Evolutionary conservation across 2,888 invertebrate genomes (phyloP), one percentile per base, ranked within the genome.

Genomic region (Mimas tiliae): DNA sequence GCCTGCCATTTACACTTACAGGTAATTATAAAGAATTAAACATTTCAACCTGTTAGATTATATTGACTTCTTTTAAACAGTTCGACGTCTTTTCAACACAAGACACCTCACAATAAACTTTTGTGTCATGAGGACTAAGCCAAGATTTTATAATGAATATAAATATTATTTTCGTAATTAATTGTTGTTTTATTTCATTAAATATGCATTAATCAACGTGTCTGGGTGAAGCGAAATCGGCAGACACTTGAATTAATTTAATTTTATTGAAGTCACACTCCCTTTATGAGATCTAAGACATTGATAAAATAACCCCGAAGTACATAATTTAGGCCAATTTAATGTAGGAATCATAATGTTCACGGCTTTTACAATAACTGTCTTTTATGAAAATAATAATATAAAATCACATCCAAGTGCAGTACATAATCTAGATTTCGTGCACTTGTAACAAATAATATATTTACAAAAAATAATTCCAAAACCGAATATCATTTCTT

Each of bases 361-460:
- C 11, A 19, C 50, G 16, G 50, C 19, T 19, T 19, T 67, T 0
- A 74, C 72, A 69, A 71, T 68, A 80, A 83, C 76, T 86, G 88
- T 89, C 87, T 89, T 90, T 89, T 85, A 80, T 74, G 81, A 78
- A 85, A 81, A 80, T 76, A 73, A 80, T 76, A 73, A 74, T 78
- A 81, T 79, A 81, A 78, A 75, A 83, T 83, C 81, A 85, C 79
- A 83, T 69, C 76, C 66, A 78, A 78, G 84, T 79, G 80, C 82
- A 77, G 70, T 72, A 71, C 63, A 73, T 53, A 52, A 52, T 66
- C 68, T 67, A 66, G 11, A 42, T 68, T 62, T 71, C 65, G 66
- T 68, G 67, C 67, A 67, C 55, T 67, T 53, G 16, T 63, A 70
- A 62, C 63, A 69, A 48, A 63, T 62, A 55, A 63, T 51, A 62